Evolutionary conservation across 2,888 invertebrate species (phyloP), one percentile per base, ranked within the genome.

Genomic region (Dasypogon diadema): DNA sequence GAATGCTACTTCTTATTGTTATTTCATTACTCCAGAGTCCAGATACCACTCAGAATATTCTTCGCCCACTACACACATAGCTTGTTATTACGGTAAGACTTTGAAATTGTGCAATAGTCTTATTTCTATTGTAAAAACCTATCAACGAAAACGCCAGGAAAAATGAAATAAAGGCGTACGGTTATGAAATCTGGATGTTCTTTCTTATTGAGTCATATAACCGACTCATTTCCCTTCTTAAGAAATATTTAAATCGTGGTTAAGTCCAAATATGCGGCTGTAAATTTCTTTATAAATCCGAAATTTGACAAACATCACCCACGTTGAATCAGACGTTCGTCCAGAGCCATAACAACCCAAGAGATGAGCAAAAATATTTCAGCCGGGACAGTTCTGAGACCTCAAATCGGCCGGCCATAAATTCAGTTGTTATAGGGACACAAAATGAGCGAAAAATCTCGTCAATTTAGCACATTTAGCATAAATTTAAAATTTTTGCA

Each of bases 401-500:
- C 22, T 24, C 10, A 37, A n/a, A 14, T 24, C 5, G 5, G 8
- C 18, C n/a, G 70, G 34, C 24, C 51, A 54, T 70, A 70, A 70
- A 70, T 30, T 34, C 12, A 21, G 54, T 34, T 18, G 16, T 30
- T 51, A 51, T 21, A 42, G 10, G 24, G 48, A 65, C 12, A 65
- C 14, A 48, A 65, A 65, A 48, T 22, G 51, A 70, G 6, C 70
- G 54, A 54, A 54, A 51, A 70, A 70, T 54, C 30, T 70, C 70
- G 51, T 54, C 70, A 70, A 54, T 58, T 60, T 58, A 22, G 22
- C 42, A 30, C 58, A 48, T 74, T 74, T 56, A 60, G 30, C 48
- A 60, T 74, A 74, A 74, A 74, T 60, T 60, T 60, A 46, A 60
- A 74, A 26, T 74, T 74, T 70, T 74, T 58, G 80, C 79, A 79